These are phyloP conservation scores for Ypsolopha scabrella DNA, from an alignment of 2,888 invertebrate genomes.

Conservation along the genomic window DNA sequence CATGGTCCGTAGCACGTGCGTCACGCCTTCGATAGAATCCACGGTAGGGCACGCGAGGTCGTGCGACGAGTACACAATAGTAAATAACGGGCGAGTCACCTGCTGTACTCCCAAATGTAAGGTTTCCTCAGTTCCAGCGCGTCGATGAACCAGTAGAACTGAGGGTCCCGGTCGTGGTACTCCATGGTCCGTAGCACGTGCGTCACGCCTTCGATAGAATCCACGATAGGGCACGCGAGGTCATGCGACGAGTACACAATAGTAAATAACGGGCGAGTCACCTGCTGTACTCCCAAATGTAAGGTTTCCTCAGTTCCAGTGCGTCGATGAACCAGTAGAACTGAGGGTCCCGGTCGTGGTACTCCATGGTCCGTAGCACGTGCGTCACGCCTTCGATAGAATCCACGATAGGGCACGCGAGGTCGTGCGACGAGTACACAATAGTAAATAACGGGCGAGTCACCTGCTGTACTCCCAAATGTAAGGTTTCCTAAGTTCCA, in stretches of 20 bases:
- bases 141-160: conserved; percentile 98
- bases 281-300: conserved; percentile 95
- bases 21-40: conserved; percentile 96
- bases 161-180: conserved; percentile 97
- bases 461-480: too few relatives aligned
- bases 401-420: conserved; percentile 99
- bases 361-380: conserved; percentile 97
- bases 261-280: too few relatives aligned
- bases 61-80: conserved; percentile 99
- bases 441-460: too few relatives aligned
- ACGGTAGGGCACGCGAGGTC: conserved; percentile 99
- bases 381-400: conserved; percentile 98
- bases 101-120: conserved; percentile 95
- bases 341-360: conserved; percentile 97
- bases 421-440: conserved; percentile 99
- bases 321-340: conserved; percentile 98
- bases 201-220: conserved; percentile 96
- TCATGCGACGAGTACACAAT: conserved; percentile 99
- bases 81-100: too few relatives aligned
- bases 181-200: conserved; percentile 98
- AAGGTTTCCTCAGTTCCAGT: conserved; percentile 86
- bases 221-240: conserved; percentile 99
- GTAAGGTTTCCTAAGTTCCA: too few relatives aligned
- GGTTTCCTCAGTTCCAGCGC: conserved; percentile 89
- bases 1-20: conserved; percentile 96